Percentiles rank a stretch among this genome's conserved stretches.
Evolutionary conservation across 2,113 vertebrate species (phyloP).

Genomic region (Glaucomys volans): DNA sequence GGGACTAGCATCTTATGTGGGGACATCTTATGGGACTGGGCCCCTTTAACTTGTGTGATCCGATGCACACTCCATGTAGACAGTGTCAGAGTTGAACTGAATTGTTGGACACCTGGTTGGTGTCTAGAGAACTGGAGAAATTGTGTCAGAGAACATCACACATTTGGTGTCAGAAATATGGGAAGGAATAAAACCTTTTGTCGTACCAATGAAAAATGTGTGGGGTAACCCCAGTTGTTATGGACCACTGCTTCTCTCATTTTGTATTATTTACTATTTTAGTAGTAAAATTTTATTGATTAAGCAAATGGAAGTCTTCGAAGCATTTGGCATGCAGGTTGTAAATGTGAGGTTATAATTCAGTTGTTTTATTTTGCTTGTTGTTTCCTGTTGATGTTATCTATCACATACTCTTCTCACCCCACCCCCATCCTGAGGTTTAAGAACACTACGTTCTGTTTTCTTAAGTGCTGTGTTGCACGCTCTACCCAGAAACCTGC

Average conservation of each 20-base stretch:
- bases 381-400: background rate
- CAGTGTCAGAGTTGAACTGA: background rate
- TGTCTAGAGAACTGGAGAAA: background rate
- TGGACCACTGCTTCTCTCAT: background rate
- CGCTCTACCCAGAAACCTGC: background rate
- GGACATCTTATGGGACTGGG: background rate
- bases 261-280: background rate
- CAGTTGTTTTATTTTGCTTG: background rate
- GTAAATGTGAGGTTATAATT: background rate
- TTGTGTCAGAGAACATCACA: background rate
- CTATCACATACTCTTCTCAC: background rate
- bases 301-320: background rate
- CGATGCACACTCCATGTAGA: background rate
- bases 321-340: background rate
- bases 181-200: background rate
- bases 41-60: background rate
- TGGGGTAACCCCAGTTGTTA: background rate
- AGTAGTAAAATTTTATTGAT: background rate
- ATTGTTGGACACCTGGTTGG: background rate
- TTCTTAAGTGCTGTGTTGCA: background rate
- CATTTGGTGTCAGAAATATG: background rate
- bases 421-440: background rate
- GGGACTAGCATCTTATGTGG: background rate
- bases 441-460: background rate
- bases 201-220: background rate